A percentile compares a stretch with the other conserved stretches of the same genome.
phyloP scores from a whole-genome alignment of 2,113 vertebrate species.

The Myiozetetes cayanensis region DNA sequence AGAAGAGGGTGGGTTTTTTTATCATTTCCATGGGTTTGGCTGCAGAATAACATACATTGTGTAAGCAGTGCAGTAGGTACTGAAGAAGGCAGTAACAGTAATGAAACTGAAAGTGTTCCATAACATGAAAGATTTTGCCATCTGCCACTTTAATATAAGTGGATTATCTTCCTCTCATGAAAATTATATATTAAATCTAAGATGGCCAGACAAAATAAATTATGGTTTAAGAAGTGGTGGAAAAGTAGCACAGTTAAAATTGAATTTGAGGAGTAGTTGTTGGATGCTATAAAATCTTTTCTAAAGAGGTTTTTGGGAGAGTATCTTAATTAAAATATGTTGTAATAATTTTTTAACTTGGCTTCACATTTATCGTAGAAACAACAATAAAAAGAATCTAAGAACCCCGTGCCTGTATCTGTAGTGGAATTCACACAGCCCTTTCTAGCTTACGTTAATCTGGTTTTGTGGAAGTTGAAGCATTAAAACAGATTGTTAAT shows the following conservation, averaged over 20 bases:
- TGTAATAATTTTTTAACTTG: slow-evolving; percentile 12
- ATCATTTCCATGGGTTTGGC: not conserved
- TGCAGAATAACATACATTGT: not conserved
- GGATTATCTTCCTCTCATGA: slow-evolving; percentile 41
- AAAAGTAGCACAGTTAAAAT: not conserved
- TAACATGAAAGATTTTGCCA: slow-evolving; percentile 41
- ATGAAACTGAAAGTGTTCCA: slow-evolving; percentile 7
- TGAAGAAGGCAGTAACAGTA: not conserved
- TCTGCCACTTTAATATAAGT: slow-evolving; percentile 36
- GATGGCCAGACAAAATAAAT: slow-evolving; percentile 13
- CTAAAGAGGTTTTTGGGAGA: not conserved
- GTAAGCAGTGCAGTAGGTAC: not conserved
- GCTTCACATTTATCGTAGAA: not conserved
- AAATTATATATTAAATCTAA: slow-evolving; percentile 51
- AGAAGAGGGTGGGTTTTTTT: not conserved
- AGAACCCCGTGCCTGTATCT: not conserved
- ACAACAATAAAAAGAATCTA: not conserved
- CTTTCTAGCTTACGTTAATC: slow-evolving; percentile 45
- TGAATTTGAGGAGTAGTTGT: not conserved
- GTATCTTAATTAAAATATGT: slow-evolving; percentile 26
- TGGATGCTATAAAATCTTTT: slow-evolving; percentile 1
- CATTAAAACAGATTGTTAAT: slow-evolving; percentile 53
- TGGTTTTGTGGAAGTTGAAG: slow-evolving; percentile 45
- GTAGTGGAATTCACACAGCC: not conserved
- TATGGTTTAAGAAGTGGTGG: not conserved